phyloP scores from a whole-genome alignment of 2,113 vertebrate genomes.

The Mormyrus iriodes region DNA sequence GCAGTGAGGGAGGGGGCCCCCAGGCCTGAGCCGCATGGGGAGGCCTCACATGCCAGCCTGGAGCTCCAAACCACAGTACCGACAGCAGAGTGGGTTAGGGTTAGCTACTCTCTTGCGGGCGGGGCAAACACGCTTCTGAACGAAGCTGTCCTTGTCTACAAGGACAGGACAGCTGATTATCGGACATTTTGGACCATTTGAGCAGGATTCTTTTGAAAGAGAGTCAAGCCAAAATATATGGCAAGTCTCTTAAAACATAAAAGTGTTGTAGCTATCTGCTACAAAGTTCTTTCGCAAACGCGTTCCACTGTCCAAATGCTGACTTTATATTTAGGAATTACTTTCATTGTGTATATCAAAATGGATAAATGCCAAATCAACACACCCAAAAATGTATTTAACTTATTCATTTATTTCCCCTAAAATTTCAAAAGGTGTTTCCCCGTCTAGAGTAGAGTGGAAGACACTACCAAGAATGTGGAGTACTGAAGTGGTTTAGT shows the following conservation, averaged over 20 bases:
- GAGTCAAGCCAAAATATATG: background rate
- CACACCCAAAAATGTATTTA: no score
- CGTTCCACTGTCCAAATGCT: background rate
- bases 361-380: background rate
- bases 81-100: constrained; percentile 34
- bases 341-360: background rate
- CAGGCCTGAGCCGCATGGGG: constrained; percentile 4
- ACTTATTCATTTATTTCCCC: constrained; percentile 20
- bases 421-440: constrained; percentile 31
- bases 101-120: constrained; percentile 20
- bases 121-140: constrained; percentile 45
- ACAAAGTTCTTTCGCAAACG: background rate
- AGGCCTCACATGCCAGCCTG: background rate
- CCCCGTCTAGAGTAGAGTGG: constrained; percentile 26
- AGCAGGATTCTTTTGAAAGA: background rate
- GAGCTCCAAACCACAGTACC: constrained; percentile 38
- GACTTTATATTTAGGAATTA: background rate
- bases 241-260: background rate
- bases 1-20: background rate
- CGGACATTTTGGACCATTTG: background rate
- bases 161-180: background rate
- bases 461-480: constrained; percentile 12
- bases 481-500: constrained; percentile 52
- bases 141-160: constrained; percentile 24
- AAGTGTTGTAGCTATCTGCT: background rate